A percentile compares a stretch with the other conserved stretches of the same genome.
Evolutionary conservation across 2,888 invertebrate genomes (phyloP).

Genomic region (Apamea sordens): DNA sequence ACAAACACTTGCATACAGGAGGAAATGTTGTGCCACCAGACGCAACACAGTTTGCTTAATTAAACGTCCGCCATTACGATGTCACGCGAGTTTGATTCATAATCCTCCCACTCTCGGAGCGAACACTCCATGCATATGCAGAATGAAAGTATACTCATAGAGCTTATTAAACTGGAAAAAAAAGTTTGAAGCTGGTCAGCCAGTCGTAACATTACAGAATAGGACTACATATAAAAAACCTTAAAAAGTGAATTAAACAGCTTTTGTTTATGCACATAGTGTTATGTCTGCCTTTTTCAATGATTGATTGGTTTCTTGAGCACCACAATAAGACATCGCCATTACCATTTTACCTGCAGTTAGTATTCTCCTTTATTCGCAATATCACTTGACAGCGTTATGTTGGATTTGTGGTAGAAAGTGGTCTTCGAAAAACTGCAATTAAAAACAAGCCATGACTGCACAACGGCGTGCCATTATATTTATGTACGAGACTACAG

Average conservation of each 20-base stretch:
- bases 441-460: background rate
- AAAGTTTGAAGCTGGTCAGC: background rate
- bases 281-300: background rate
- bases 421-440: too few relatives aligned
- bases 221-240: background rate
- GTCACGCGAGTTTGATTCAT: conserved; percentile 65
- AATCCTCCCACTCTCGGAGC: conserved; percentile 28
- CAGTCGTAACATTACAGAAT: background rate
- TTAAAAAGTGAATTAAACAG: too few relatives aligned
- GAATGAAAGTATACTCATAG: background rate
- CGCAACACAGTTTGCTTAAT: conserved; percentile 64
- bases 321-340: background rate
- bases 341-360: background rate
- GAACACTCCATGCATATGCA: background rate
- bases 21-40: conserved; percentile 50
- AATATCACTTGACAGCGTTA: background rate
- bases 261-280: too few relatives aligned
- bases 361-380: background rate
- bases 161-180: too few relatives aligned
- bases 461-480: background rate
- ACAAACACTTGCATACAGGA: conserved; percentile 33
- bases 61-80: conserved; percentile 57
- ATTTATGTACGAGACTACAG: background rate
- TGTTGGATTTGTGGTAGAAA: too few relatives aligned
- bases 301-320: background rate